Evolutionary conservation across 2,113 vertebrate genomes (phyloP), one percentile per base, ranked within the genome.

Genomic region (Tautogolabrus adspersus): DNA sequence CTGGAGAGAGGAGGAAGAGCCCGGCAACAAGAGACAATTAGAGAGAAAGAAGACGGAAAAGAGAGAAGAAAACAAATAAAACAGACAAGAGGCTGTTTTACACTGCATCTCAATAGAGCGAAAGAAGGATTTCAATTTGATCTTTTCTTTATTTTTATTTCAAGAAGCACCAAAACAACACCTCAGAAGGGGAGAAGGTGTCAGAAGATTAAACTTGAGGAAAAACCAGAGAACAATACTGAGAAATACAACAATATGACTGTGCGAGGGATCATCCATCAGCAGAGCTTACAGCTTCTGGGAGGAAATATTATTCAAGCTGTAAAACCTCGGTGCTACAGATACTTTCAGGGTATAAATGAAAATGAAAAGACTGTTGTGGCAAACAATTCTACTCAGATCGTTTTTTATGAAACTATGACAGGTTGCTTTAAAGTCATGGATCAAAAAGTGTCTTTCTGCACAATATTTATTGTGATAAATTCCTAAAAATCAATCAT

Each of bases 1-100:
- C 98, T 99, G 97, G 95, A 95, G 90, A 91, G 89, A 93, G 95
- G 93, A 95, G 95, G 96, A 96, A 97, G 96, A 96, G 95, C 96
- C 96, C 96, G 95, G 95, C 93, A 90, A 95, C 94, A 95, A 95
- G 94, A 93, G 94, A 96, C 66, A 90, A 91, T 91, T 81, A 94
- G 85, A 89, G 67, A 90, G 75, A 86, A 84, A 83, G 66, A 72
- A 85, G 85, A 93, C 95, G 93, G 93, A 71, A 87, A 44, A 88
- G 66, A 91, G 80, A 86, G 75, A 75, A 91, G 77, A 88, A 69
- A 80, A 89, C 72, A 91, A 88, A 92, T 81, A 91, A 82, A 89
- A 91, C 78, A 90, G 75, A 89, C 88, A 84, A 88, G 86, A 91
- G 82, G 87, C 85, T 77, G 79, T 85, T 92, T 92, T 85, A 89